Conservation (phyloP, 2,888 invertebrate genomes). For the Idaea biselata region DNA sequence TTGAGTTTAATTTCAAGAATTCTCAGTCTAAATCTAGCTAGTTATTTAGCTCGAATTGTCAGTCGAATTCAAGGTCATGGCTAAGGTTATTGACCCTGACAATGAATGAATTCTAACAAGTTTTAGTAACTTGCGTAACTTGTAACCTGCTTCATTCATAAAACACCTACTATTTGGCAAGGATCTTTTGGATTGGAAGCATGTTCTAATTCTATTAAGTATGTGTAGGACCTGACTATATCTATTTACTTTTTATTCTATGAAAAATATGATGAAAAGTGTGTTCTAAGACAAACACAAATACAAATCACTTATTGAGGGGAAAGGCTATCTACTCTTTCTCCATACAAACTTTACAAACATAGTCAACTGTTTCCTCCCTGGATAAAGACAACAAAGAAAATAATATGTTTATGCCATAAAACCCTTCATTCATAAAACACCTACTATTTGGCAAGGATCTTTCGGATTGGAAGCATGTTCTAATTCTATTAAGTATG, state of each 20-base stretch:
- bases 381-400: too few species aligned
- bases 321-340: too few species aligned
- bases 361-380: too few species aligned
- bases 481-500: neutral
- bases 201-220: neutral
- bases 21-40: too few species aligned
- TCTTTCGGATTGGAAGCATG: neutral
- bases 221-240: too few species aligned
- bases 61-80: constrained; percentile 19
- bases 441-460: neutral
- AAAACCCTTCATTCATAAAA: neutral
- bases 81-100: constrained; percentile 32
- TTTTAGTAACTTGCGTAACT: neutral
- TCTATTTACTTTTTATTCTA: too few species aligned
- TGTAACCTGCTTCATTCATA: neutral
- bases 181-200: neutral
- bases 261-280: too few species aligned
- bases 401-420: too few species aligned
- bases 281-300: too few species aligned
- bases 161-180: neutral
- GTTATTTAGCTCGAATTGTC: neutral
- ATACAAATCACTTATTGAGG: too few species aligned
- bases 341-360: too few species aligned
- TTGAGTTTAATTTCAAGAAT: too few species aligned
- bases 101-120: constrained; percentile 31